Evolutionary conservation across 2,797 vertebrate genomes (phyloP), one percentile per base, ranked within the genome.

Genomic region (Propithecus perrieri): DNA sequence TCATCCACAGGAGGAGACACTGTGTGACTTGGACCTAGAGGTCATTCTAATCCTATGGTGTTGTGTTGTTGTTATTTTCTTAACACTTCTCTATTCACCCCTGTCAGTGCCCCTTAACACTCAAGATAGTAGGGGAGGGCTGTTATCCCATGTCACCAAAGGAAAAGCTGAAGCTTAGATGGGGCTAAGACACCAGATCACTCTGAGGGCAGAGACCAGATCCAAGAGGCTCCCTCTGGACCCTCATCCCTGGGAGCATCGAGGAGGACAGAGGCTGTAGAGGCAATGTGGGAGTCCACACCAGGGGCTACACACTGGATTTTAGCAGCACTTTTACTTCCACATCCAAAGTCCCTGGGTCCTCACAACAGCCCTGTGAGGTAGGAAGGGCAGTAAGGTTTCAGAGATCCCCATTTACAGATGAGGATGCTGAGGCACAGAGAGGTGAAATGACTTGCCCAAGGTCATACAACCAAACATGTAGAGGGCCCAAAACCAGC

Each of bases 301-400:
- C 41, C 65, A 91, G 76, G 74, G 89, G 28, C 28, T 67, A 84
- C 26, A 91, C 30, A 79, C 24, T 46, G 22, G 85, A 78, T 83
- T 63, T 96, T 35, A 96, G 95, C 94, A 95, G 87, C 81, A 86
- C 67, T 92, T 97, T 97, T 97, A 98, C 96, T 97, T 97, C 79
- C 69, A 95, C n/a, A 48, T 91, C 91, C 57, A 69, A 93, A 94
- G 76, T 88, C 76, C 95, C 90, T 92, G 69, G 92, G 75, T 97
- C 95, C 97, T 97, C 97, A 97, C 98, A 97, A 98, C 96, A 98
- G 87, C 97, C 98, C 97, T 97, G 98, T 97, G 97, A 98, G 97
- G 98, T 97, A 97, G 97, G 97, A 97, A 61, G 96, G 97, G 96
- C 88, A 95, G 95, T 87, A 96, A 96, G 57, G 81, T 93, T 94